A percentile compares a stretch with the other conserved stretches of the same genome.
These are phyloP conservation scores for Gambusia affinis DNA, from an alignment of 2,113 vertebrate genomes.

Conservation along the genomic window DNA sequence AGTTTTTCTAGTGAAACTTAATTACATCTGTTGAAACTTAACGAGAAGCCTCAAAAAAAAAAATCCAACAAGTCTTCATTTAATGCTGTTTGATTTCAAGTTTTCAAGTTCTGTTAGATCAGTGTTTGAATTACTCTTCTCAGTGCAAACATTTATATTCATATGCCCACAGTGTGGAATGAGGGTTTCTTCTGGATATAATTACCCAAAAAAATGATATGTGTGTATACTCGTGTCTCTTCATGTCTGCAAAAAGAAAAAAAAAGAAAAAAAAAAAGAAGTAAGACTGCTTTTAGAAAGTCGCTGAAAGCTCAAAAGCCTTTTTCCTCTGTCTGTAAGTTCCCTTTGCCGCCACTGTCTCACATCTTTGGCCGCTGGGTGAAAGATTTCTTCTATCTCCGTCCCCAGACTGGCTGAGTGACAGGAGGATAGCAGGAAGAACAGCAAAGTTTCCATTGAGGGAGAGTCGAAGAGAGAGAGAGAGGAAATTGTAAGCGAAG, in stretches of 20 bases:
- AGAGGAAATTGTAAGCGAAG: constrained; percentile 85
- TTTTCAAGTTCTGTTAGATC: not conserved
- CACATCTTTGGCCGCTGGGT: constrained; percentile 10
- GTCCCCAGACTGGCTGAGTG: constrained; percentile 33
- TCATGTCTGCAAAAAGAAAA: not conserved
- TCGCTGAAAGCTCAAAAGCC: not conserved
- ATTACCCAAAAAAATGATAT: not conserved
- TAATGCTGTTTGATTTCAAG: not conserved
- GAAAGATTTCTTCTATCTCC: constrained; percentile 41
- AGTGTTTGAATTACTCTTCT: not conserved
- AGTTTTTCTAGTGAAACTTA: not conserved
- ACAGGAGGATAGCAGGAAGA: constrained; percentile 46
- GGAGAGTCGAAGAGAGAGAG: constrained; percentile 43
- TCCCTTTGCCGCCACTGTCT: not conserved
- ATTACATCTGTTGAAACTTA: not conserved
- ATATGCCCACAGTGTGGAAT: not conserved
- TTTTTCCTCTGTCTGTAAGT: not conserved
- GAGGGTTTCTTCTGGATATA: not conserved
- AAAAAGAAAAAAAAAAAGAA: not conserved
- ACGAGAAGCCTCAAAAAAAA: not conserved
- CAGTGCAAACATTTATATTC: not conserved
- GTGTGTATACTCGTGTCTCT: not conserved
- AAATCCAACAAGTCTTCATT: not conserved
- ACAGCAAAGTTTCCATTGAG: constrained; percentile 74
- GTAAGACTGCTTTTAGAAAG: not conserved